A percentile compares a stretch with the other conserved stretches of the same genome.
These are phyloP conservation scores for Terrapene triunguis DNA, from an alignment of 2,113 vertebrate genomes.

Conservation along the genomic window DNA sequence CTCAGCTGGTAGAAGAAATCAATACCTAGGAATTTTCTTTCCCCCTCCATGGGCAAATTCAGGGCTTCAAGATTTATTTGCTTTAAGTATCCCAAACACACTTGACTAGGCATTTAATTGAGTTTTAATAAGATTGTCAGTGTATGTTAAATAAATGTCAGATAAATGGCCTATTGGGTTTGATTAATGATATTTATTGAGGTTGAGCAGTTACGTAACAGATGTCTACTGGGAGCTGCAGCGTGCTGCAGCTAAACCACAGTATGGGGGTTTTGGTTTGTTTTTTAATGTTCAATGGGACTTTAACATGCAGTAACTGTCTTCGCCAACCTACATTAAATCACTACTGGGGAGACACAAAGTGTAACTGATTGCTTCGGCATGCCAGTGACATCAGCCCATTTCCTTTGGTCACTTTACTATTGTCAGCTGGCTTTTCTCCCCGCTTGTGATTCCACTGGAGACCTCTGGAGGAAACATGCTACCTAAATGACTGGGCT, in stretches of 20 bases:
- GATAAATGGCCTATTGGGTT: conserved; percentile 52
- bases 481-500: neutral
- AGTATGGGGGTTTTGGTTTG: conserved; percentile 52
- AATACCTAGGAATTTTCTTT: neutral
- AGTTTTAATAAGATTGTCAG: conserved; percentile 16
- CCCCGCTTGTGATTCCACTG: rapidly evolving
- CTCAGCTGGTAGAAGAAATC: neutral
- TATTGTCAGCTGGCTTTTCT: neutral
- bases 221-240: conserved; percentile 63
- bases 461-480: conserved; percentile 5
- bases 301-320: conserved; percentile 76
- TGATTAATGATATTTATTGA: conserved; percentile 70
- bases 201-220: conserved; percentile 68
- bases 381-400: conserved; percentile 50
- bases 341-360: conserved; percentile 54
- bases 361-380: conserved; percentile 60
- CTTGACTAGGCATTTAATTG: neutral
- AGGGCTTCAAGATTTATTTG: rapidly evolving
- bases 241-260: conserved; percentile 73
- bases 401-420: conserved; percentile 33
- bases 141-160: conserved; percentile 51
- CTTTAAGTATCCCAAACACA: neutral
- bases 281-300: conserved; percentile 73
- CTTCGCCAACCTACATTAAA: conserved; percentile 71
- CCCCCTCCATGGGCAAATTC: neutral